These are phyloP conservation scores for Elgonia sp. DNA, from an alignment of 2,888 invertebrate species.

Conservation along the genomic window DNA sequence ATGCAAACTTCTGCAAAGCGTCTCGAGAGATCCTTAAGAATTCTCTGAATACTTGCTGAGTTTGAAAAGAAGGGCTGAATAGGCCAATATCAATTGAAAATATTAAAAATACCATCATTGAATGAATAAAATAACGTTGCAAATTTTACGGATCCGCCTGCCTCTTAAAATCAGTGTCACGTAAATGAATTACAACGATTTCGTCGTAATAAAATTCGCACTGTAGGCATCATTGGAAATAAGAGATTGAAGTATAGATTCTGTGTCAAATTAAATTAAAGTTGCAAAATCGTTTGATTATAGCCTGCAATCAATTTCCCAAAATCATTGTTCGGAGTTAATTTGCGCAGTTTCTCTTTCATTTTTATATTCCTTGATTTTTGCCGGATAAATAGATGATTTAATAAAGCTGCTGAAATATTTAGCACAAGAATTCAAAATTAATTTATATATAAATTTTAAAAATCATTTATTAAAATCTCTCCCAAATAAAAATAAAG, in stretches of 20 bases:
- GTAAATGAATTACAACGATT: conserved; percentile 54
- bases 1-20: conserved; percentile 28
- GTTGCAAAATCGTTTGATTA: conserved; percentile 28
- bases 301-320: not conserved
- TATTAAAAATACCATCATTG: conserved; percentile 28
- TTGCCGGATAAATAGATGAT: not conserved
- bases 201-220: conserved; percentile 19
- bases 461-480: no score
- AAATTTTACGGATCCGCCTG: conserved; percentile 33
- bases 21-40: conserved; percentile 43
- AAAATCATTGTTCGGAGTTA: conserved; percentile 16
- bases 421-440: no score
- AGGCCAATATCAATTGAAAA: conserved; percentile 21
- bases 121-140: not conserved
- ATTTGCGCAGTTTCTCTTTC: not conserved
- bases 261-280: conserved; percentile 39
- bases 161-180: conserved; percentile 37
- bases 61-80: conserved; percentile 22
- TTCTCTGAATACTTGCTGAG: conserved; percentile 40
- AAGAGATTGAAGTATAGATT: conserved; percentile 37
- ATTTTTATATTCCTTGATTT: conserved; percentile 1
- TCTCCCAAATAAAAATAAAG: no score
- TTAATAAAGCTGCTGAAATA: no score
- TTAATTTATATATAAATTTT: no score
- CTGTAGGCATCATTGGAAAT: conserved; percentile 8